A percentile compares a stretch with the other conserved stretches of the same genome.
Evolutionary conservation across 1,140 invertebrate species (phyloP).

Genomic region (Pygmarrhopalites habei): DNA sequence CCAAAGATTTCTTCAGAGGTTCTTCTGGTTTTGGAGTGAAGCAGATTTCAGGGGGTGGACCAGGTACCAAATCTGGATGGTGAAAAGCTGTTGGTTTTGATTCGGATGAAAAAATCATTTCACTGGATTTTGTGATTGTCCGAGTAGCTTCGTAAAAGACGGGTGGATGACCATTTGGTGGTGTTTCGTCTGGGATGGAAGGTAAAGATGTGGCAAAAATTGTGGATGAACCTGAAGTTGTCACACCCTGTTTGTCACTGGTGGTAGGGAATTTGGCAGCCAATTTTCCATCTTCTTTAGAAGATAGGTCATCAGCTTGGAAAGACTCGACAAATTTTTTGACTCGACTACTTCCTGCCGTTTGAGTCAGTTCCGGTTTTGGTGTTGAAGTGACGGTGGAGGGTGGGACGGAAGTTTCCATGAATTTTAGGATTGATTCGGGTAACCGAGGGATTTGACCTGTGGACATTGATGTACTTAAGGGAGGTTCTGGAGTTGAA

Average conservation of each 20-base stretch:
- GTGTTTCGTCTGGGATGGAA: background rate
- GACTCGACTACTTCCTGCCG: too few relatives aligned
- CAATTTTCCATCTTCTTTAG: too few relatives aligned
- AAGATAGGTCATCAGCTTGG: too few relatives aligned
- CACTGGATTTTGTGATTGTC: background rate
- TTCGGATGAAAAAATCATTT: conserved; percentile 6
- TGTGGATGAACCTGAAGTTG: background rate
- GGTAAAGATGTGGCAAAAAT: background rate
- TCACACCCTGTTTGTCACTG: too few relatives aligned
- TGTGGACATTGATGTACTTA: background rate
- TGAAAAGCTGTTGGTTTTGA: background rate
- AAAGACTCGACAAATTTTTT: too few relatives aligned
- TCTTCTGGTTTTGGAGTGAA: conserved; percentile 53
- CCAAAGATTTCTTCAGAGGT: conserved; percentile 42
- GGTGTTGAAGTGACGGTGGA: too few relatives aligned
- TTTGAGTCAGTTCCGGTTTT: too few relatives aligned
- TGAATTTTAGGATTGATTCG: conserved; percentile 3
- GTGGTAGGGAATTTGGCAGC: too few relatives aligned
- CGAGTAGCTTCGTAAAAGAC: background rate
- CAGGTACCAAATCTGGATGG: conserved; percentile 53
- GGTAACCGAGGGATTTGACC: background rate
- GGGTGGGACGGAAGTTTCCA: background rate
- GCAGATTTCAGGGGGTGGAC: conserved; percentile 63
- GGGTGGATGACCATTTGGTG: background rate
- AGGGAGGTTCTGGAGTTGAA: background rate